A percentile compares a stretch with the other conserved stretches of the same genome.
Evolutionary conservation across 2,113 vertebrate species (phyloP).

Genomic region (Murina feae): DNA sequence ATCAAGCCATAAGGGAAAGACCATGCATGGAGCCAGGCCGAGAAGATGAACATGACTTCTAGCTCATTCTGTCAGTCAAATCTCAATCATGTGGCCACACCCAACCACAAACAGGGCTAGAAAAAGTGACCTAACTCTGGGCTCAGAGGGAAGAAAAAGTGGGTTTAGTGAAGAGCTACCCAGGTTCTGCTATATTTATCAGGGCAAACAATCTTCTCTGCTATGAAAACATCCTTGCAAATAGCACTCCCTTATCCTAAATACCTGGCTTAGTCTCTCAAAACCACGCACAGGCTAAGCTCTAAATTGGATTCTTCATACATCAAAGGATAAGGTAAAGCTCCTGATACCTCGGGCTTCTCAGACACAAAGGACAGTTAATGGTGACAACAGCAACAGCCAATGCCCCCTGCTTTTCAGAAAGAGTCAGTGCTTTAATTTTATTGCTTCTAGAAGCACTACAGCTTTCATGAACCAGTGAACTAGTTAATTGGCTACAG

Average conservation of each 20-base stretch:
- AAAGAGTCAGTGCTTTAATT: not conserved
- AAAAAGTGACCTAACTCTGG: not conserved
- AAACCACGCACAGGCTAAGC: not conserved
- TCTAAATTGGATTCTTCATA: conserved; percentile 13
- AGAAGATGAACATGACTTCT: not conserved
- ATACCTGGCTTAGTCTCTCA: not conserved
- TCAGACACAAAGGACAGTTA: not conserved
- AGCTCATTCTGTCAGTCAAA: not conserved
- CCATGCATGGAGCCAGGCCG: not conserved
- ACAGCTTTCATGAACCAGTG: conserved; percentile 42
- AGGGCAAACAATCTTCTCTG: not conserved
- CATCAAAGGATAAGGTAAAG: not conserved
- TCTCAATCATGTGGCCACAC: not conserved
- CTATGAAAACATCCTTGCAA: conserved; percentile 1
- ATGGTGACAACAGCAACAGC: not conserved
- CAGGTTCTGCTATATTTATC: not conserved
- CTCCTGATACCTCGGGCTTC: not conserved
- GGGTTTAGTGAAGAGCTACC: not conserved
- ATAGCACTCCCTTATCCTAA: not conserved
- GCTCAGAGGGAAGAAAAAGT: not conserved
- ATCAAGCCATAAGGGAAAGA: not conserved
- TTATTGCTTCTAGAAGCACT: conserved; percentile 34
- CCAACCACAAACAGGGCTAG: not conserved
- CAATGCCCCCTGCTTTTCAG: not conserved
- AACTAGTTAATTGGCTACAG: conserved; percentile 57